These are phyloP conservation scores for Aegotheles bennettii DNA, from an alignment of 2,113 vertebrate species.

Conservation along the genomic window DNA sequence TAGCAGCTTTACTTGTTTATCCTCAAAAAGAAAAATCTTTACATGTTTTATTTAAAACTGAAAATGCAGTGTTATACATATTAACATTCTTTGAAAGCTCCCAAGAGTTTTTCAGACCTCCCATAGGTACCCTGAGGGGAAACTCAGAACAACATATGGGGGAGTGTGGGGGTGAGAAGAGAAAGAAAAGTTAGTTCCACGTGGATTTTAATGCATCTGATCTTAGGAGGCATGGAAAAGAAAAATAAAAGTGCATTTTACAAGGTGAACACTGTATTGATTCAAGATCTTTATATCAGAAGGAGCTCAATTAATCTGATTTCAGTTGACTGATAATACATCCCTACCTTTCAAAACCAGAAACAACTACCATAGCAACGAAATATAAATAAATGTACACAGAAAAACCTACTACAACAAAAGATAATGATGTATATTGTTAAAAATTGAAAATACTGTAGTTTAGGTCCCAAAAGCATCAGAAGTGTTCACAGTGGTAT, in stretches of 20 bases:
- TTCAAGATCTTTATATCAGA: conserved; percentile 11
- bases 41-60: conserved; percentile 11
- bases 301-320: conserved; percentile 16
- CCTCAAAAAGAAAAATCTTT: conserved; percentile 11
- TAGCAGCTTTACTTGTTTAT: conserved; percentile 24
- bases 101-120: conserved; percentile 49
- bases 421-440: background rate
- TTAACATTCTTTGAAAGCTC: conserved; percentile 49
- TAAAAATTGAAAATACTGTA: background rate
- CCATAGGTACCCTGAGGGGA: conserved; percentile 55
- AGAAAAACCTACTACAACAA: background rate
- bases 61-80: conserved; percentile 33
- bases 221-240: background rate
- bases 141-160: conserved; percentile 55
- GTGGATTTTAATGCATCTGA: conserved; percentile 31
- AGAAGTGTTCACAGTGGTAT: background rate
- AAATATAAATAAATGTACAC: background rate
- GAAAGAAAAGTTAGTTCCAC: conserved; percentile 13
- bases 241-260: background rate
- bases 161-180: conserved; percentile 51
- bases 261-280: background rate
- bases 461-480: background rate
- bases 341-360: background rate
- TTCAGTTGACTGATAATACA: background rate
- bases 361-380: background rate